Percentiles rank a stretch among this genome's conserved stretches.
phyloP scores from a whole-genome alignment of 2,888 invertebrate genomes.

The Ophion costatus region DNA sequence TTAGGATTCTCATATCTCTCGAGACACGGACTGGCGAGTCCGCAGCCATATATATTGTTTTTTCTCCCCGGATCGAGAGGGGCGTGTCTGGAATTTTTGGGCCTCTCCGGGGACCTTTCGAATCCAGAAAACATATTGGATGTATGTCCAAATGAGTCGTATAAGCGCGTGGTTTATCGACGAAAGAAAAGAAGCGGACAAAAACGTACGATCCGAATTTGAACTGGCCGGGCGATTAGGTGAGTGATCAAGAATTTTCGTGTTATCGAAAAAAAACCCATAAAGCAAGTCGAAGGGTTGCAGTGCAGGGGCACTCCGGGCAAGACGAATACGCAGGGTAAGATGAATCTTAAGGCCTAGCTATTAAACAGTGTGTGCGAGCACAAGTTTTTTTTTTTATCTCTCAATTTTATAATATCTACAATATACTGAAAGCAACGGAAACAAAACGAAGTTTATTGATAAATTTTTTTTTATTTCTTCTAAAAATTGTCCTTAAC shows the following conservation, averaged over 20 bases:
- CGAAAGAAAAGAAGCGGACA: not conserved
- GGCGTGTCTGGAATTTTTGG: slow-evolving; percentile 62
- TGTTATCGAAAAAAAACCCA: too few relatives aligned
- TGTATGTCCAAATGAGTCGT: not conserved
- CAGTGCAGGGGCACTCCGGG: too few relatives aligned
- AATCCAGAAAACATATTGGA: not conserved
- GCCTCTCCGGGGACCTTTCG: slow-evolving; percentile 11
- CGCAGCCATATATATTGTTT: slow-evolving; percentile 40
- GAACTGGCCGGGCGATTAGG: not conserved
- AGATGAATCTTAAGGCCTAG: too few relatives aligned
- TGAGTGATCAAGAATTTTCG: not conserved
- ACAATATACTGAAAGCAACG: too few relatives aligned
- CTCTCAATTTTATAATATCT: too few relatives aligned
- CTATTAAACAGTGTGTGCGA: too few relatives aligned
- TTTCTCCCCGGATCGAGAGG: slow-evolving; percentile 31
- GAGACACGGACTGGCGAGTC: slow-evolving; percentile 19
- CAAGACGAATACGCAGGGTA: too few relatives aligned
- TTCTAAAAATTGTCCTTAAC: too few relatives aligned
- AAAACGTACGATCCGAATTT: not conserved
- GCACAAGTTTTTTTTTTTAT: too few relatives aligned
- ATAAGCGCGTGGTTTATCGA: not conserved
- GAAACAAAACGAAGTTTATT: too few relatives aligned
- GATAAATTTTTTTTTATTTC: too few relatives aligned
- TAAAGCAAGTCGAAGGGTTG: too few relatives aligned
- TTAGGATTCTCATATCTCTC: slow-evolving; percentile 78